These are phyloP conservation scores for Trissolcus brochymenae DNA, from an alignment of 2,888 invertebrate species.

Conservation along the genomic window DNA sequence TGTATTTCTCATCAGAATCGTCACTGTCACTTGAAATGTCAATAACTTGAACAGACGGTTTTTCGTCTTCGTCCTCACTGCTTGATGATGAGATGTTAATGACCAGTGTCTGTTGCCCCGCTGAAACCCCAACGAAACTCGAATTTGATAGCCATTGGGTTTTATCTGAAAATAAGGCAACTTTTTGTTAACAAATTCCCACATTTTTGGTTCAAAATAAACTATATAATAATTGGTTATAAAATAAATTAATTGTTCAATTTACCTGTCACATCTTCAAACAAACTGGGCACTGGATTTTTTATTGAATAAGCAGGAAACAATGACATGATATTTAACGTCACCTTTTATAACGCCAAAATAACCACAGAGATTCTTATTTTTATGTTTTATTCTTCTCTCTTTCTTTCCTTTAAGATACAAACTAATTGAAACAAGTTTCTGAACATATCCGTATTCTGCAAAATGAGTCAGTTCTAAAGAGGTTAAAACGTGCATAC, in stretches of 20 bases:
- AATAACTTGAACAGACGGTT: slow-evolving; percentile 13
- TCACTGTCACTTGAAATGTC: not conserved
- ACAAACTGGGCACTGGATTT: not conserved
- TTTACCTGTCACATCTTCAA: slow-evolving; percentile 6
- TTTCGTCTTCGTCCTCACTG: slow-evolving; percentile 58
- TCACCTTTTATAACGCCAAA: no score
- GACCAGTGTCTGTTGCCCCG: slow-evolving; percentile 30
- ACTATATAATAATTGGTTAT: no score
- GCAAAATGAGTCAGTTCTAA: no score
- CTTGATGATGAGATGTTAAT: slow-evolving; percentile 62
- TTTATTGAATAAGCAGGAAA: slow-evolving; percentile 76
- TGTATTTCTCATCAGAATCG: slow-evolving; percentile 46
- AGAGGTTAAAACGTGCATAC: no score
- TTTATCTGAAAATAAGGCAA: no score
- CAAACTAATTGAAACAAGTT: not conserved
- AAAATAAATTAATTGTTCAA: not conserved
- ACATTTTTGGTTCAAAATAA: no score
- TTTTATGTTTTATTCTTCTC: no score
- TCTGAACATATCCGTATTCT: no score
- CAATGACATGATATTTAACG: slow-evolving; percentile 72
- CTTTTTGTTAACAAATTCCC: no score
- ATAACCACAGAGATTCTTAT: no score
- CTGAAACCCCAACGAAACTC: slow-evolving; percentile 74
- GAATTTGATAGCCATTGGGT: slow-evolving; percentile 73
- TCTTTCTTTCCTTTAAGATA: not conserved